These are phyloP conservation scores for Cichlasoma orientale DNA, from an alignment of 2,797 vertebrate species.

Conservation along the genomic window DNA sequence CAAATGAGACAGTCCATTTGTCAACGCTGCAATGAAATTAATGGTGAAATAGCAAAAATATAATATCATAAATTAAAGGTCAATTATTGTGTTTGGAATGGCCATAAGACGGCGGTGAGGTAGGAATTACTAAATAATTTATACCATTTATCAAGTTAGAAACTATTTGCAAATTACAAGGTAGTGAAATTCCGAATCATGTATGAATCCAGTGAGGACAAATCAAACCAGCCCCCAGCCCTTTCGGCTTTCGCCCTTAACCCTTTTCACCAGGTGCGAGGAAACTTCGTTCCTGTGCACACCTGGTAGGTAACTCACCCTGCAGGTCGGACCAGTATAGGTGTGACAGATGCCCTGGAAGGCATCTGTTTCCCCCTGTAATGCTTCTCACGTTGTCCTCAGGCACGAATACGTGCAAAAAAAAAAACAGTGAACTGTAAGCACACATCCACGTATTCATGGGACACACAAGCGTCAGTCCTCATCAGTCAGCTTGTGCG, in stretches of 20 bases:
- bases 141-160: slow-evolving; percentile 25
- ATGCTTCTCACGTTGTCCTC: neutral
- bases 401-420: neutral
- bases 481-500: slow-evolving; percentile 39
- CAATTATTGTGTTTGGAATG: slow-evolving; percentile 27
- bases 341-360: neutral
- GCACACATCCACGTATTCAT: neutral
- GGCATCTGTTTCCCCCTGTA: neutral
- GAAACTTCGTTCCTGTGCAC: slow-evolving; percentile 33
- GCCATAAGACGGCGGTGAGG: neutral
- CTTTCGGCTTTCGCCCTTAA: neutral
- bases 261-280: slow-evolving; percentile 54
- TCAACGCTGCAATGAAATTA: slow-evolving; percentile 43
- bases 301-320: slow-evolving; percentile 45
- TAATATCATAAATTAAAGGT: slow-evolving; percentile 43
- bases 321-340: slow-evolving; percentile 20
- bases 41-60: slow-evolving; percentile 45
- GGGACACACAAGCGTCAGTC: neutral
- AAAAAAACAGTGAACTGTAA: neutral
- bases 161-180: slow-evolving; percentile 50
- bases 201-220: neutral
- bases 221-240: neutral
- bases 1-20: slow-evolving; percentile 35
- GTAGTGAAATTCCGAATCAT: slow-evolving; percentile 29
- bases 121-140: slow-evolving; percentile 32